Percentiles rank a stretch among this genome's conserved stretches.
Evolutionary conservation across 2,888 invertebrate genomes (phyloP).

Genomic region (Leptopilina myrica): DNA sequence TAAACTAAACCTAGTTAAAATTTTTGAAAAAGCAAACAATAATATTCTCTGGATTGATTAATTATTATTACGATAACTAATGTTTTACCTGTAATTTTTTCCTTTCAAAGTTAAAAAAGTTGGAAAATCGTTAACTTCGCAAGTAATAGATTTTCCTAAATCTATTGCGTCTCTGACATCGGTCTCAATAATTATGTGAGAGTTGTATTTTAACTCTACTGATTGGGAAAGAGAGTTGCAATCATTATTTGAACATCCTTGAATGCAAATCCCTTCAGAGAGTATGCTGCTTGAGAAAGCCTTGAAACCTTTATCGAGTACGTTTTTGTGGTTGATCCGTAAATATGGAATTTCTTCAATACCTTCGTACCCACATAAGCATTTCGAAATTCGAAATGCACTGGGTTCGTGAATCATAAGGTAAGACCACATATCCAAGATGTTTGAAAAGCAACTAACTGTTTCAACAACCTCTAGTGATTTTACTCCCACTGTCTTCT

Average conservation of each 20-base stretch:
- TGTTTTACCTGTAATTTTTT: background rate
- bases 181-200: background rate
- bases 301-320: background rate
- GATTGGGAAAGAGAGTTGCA: background rate
- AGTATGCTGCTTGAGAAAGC: background rate
- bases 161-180: background rate
- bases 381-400: background rate
- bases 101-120: background rate
- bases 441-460: background rate
- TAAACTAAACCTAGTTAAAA: too few species aligned
- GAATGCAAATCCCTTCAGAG: background rate
- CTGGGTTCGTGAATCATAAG: background rate
- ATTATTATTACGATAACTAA: too few species aligned
- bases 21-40: background rate
- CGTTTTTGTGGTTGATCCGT: background rate
- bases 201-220: background rate
- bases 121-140: background rate
- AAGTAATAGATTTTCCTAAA: background rate
- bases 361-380: background rate
- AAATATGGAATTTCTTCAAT: background rate
- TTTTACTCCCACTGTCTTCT: background rate
- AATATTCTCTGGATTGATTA: background rate
- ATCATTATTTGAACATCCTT: background rate
- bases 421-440: background rate
- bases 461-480: background rate